Percentiles rank a stretch among this genome's conserved stretches.
Evolutionary conservation across 2,113 vertebrate species (phyloP).

Genomic region (Thalassarche chlororhynchos): DNA sequence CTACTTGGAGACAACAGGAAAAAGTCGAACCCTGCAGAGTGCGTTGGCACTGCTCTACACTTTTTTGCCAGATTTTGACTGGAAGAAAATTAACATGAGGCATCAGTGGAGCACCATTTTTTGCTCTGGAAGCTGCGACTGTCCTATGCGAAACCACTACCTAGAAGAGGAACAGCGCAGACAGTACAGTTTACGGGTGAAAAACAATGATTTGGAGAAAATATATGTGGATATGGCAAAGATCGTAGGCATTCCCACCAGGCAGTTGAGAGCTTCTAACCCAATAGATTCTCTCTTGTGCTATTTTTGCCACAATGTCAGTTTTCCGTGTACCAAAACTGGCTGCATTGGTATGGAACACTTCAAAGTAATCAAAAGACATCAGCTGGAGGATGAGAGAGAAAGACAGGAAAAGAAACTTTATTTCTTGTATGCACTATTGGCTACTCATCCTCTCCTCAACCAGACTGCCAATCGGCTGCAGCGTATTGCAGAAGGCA

Average conservation of each 20-base stretch:
- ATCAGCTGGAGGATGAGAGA: constrained; percentile 91
- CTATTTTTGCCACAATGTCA: constrained; percentile 91
- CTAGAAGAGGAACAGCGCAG: constrained; percentile 92
- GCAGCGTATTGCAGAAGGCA: constrained; percentile 78
- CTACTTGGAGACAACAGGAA: constrained; percentile 93
- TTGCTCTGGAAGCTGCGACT: constrained; percentile 90
- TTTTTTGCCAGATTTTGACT: constrained; percentile 89
- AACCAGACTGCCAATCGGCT: constrained; percentile 87
- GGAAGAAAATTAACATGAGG: constrained; percentile 84
- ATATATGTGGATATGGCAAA: constrained; percentile 89
- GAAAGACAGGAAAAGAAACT: constrained; percentile 84
- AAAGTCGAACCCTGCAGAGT: constrained; percentile 93
- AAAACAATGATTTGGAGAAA: constrained; percentile 83
- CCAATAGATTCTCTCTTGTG: constrained; percentile 94
- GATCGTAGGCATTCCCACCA: constrained; percentile 85
- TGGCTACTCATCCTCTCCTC: constrained; percentile 91
- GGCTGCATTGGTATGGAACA: constrained; percentile 88
- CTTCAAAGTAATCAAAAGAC: constrained; percentile 89
- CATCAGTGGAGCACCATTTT: constrained; percentile 95
- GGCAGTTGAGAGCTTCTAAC: constrained; percentile 90
- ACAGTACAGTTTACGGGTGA: constrained; percentile 87
- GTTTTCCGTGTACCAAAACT: constrained; percentile 86
- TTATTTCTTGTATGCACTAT: constrained; percentile 87
- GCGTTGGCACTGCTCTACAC: constrained; percentile 90
- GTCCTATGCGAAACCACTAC: constrained; percentile 88